Evolutionary conservation across 2,888 invertebrate genomes (phyloP).

Genomic region (Chrysodeixis includens): DNA sequence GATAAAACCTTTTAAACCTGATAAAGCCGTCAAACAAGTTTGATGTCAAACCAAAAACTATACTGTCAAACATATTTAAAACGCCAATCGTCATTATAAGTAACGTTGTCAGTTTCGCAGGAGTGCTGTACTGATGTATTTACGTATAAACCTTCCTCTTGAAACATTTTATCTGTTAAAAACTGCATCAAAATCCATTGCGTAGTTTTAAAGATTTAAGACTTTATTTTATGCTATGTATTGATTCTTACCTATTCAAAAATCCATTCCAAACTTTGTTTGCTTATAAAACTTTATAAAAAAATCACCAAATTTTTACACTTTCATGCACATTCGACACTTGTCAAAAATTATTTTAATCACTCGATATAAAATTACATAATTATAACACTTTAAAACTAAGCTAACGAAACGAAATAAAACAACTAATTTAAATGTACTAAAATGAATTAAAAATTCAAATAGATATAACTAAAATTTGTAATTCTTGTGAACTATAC

Average conservation of each 20-base stretch:
- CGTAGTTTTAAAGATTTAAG: too few species aligned
- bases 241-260: not conserved
- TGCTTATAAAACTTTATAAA: not conserved
- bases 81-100: too few species aligned
- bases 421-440: not conserved
- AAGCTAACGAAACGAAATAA: constrained; percentile 2
- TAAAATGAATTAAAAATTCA: not conserved
- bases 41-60: too few species aligned
- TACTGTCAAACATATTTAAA: too few species aligned
- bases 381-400: constrained; percentile 16
- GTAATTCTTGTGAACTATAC: constrained; percentile 10
- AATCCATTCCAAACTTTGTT: constrained; percentile 13
- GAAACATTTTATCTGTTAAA: too few species aligned
- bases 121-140: too few species aligned
- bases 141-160: too few species aligned
- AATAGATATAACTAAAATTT: not conserved
- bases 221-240: too few species aligned
- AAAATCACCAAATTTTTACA: not conserved
- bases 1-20: too few species aligned
- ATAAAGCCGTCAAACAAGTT: too few species aligned
- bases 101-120: too few species aligned
- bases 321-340: not conserved
- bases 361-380: constrained; percentile 34
- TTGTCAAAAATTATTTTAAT: constrained; percentile 17
- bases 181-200: too few species aligned